Evolutionary conservation across 2,113 vertebrate species (phyloP), one percentile per base, ranked within the genome.

Genomic region (Pomatorhinus ruficollis): DNA sequence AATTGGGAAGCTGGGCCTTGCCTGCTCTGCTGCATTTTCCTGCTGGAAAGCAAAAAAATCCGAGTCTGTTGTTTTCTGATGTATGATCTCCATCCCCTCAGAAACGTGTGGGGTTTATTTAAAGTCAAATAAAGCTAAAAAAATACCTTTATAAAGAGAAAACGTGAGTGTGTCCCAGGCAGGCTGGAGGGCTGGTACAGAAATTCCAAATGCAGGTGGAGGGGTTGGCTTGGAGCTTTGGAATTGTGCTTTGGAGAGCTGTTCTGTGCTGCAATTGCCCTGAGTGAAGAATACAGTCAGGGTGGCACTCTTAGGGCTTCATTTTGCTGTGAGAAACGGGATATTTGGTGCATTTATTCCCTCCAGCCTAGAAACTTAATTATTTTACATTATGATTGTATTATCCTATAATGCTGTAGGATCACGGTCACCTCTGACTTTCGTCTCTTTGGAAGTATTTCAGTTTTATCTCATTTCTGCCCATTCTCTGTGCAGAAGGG

Each of bases 11-110:
- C 35, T 50, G 19, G 20, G 12, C 8, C 20, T 7, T 61, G 59
- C 57, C 57, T 60, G 5, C 42, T 33, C 14, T 11, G 9, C 44
- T 35, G 40, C 4, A 1, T 86, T 86, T 80, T 53, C 28, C 9
- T 57, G n/a, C 60, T 33, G 50, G 22, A 6, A 15, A 50, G 18
- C 16, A 17, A 17, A 57, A 31, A 27, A 37, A 24, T 5, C 27
- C 10, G 1, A 2, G 3, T 4, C 8, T 52, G 9, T 42, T 52
- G 4, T 21, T 33, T 39, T 9, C 2, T 52, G 40, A 5, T 8
- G 3, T 44, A 9, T 35, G 42, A 45, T 20, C 8, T 17, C 8
- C 19, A 21, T 33, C 25, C n/a, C 11, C 2, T 31, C 33, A 71
- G 31, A 35, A 78, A 27, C 0, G 3, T 8, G 3, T 15, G 37